Conservation (phyloP, 1,140 invertebrate species). For the Subanguina moxae region DNA sequence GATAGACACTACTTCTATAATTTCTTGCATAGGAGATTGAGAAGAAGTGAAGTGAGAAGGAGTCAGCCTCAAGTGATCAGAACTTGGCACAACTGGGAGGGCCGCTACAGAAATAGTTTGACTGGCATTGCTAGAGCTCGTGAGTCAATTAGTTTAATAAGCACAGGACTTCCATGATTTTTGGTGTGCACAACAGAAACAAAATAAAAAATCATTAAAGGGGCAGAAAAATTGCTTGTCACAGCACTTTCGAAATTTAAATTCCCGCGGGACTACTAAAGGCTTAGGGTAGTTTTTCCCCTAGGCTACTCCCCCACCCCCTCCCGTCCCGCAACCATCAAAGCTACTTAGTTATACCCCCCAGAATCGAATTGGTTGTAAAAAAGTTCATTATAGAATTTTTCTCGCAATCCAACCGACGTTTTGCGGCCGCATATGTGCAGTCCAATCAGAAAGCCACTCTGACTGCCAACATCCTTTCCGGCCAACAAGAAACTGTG, state of each 20-base stretch:
- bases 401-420: conserved; percentile 40
- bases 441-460: conserved; percentile 36
- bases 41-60: conserved; percentile 12
- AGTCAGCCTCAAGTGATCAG: conserved; percentile 13
- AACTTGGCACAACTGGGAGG: conserved; percentile 44
- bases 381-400: conserved; percentile 17
- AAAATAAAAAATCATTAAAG: no score
- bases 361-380: background rate
- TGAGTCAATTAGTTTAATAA: conserved; percentile 14
- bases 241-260: no score
- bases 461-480: conserved; percentile 33
- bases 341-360: no score
- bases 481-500: conserved; percentile 26
- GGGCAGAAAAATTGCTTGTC: no score
- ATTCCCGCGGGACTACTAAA: no score
- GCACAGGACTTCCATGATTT: background rate
- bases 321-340: background rate
- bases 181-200: no score
- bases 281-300: no score
- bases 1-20: conserved; percentile 27
- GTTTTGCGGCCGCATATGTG: conserved; percentile 50
- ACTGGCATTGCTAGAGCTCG: conserved; percentile 36
- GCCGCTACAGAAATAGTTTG: conserved; percentile 35
- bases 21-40: conserved; percentile 3
- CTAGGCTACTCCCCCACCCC: no score